Base-by-base conservation (phyloP, 1,140 invertebrate genomes). In the Drosophila varians region DNA sequence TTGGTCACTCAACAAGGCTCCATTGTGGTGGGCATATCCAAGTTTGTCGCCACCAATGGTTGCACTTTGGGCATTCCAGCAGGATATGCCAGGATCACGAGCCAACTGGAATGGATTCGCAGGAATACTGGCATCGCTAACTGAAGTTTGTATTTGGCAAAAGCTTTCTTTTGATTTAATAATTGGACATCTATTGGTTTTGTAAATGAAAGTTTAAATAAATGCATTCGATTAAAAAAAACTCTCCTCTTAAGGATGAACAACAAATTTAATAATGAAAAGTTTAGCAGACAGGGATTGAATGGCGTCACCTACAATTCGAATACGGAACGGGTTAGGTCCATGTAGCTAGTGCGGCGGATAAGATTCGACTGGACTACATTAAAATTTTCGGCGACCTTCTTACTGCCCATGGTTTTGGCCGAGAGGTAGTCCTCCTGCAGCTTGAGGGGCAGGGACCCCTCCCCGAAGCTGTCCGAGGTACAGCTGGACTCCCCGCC, bases 331-430 rank as follows among this genome's bases (percentile, higher is more conserved):
- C 53, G 58, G 19, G 53, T 49, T 2, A 70, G 45, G 28, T 86
- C 80, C 19, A 82, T 19, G 18, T 70, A 82, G 45, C 77, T 87
- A 0, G 12, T 46, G 7, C 69, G 82, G 2, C 82, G 82, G 2
- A 74, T 55, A 16, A 86, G 61, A 45, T 87, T 74, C 5, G 83
- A 88, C 25, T 86, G 82, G 2, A 86, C 82, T 31, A 87, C 82
- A 14, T 54, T 40, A 8, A 87, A 23, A 26, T 43, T 60, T 1
- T 64, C 58, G 3, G 23, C 36, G 6, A 14, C 4, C 14, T 53
- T 54, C 57, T 66, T 70, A 1, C 45, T 16, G n/a, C 40, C 23
- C 77, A 82, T 66, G 4, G 1, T 6, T 0, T n/a, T 7, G 16
- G 60, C 82, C 1, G 45, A 12, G 0, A 47, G 55, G 14, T 56